Conservation (phyloP, 2,888 invertebrate species). For the Elegia similella region DNA sequence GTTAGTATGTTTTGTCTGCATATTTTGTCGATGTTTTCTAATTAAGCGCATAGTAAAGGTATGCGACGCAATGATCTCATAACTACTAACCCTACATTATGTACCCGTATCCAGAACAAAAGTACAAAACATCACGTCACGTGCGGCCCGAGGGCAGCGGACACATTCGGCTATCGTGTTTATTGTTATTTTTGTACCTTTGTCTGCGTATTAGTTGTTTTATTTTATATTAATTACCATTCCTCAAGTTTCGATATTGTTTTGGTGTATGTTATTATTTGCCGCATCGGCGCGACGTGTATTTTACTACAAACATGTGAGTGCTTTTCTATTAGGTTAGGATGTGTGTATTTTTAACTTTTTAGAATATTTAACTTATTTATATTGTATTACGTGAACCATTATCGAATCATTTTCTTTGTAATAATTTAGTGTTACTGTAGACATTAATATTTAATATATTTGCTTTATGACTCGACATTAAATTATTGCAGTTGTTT, state of each 20-base stretch:
- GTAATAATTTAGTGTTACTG: slow-evolving; percentile 78
- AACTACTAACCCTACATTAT: slow-evolving; percentile 75
- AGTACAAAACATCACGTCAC: slow-evolving; percentile 63
- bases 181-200: slow-evolving; percentile 75
- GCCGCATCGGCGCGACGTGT: slow-evolving; percentile 43
- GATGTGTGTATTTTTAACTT: slow-evolving; percentile 81
- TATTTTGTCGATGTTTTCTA: slow-evolving; percentile 76
- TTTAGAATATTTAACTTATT: slow-evolving; percentile 82
- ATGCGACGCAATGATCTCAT: slow-evolving; percentile 79
- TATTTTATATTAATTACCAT: slow-evolving; percentile 63
- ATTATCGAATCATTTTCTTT: slow-evolving; percentile 78
- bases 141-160: slow-evolving; percentile 33
- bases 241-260: slow-evolving; percentile 59
- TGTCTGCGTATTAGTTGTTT: slow-evolving; percentile 71
- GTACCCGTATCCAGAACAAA: slow-evolving; percentile 67
- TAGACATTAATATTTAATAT: slow-evolving; percentile 79
- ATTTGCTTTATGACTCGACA: slow-evolving; percentile 74
- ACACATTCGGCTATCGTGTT: slow-evolving; percentile 53
- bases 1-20: slow-evolving; percentile 69
- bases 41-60: slow-evolving; percentile 69
- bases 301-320: slow-evolving; percentile 62
- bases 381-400: slow-evolving; percentile 79
- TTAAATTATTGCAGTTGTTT: slow-evolving; percentile 75
- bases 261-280: slow-evolving; percentile 54
- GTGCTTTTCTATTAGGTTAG: slow-evolving; percentile 80